Percentiles rank a stretch among this genome's conserved stretches.
Evolutionary conservation across 2,113 vertebrate genomes (phyloP).

Genomic region (Chrysochloris asiatica): DNA sequence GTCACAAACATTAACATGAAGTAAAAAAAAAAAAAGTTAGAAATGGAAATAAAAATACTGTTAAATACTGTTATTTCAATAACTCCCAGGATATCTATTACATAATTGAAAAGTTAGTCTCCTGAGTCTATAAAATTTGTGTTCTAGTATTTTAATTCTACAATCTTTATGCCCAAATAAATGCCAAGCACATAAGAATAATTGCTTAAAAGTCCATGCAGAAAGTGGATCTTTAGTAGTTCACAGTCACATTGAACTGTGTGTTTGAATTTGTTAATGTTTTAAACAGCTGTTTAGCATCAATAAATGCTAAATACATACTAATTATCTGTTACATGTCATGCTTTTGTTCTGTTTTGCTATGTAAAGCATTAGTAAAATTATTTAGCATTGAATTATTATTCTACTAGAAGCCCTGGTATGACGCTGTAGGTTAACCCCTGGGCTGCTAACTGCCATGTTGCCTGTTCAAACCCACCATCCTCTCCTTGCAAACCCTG

Average conservation of each 20-base stretch:
- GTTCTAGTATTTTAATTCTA: slow-evolving; percentile 3
- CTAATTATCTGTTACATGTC: not conserved
- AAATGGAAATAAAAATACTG: too few relatives aligned
- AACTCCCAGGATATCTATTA: not conserved
- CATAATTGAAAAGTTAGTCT: not conserved
- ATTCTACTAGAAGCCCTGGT: not conserved
- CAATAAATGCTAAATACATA: not conserved
- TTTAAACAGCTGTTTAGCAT: not conserved
- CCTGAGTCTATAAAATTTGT: not conserved
- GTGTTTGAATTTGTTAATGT: not conserved
- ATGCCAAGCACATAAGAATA: not conserved
- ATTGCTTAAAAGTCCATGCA: not conserved
- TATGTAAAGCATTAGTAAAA: too few relatives aligned
- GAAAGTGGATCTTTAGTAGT: slow-evolving; percentile 20
- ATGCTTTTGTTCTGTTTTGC: too few relatives aligned
- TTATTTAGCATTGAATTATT: not conserved
- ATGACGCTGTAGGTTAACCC: too few relatives aligned
- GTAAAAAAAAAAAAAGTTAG: too few relatives aligned
- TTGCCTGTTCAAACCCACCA: too few relatives aligned
- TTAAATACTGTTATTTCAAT: too few relatives aligned
- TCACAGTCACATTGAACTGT: not conserved
- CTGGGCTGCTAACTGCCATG: too few relatives aligned
- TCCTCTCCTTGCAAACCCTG: too few relatives aligned
- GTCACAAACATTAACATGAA: too few relatives aligned
- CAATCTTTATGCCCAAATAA: not conserved